Conservation (phyloP, 2,888 invertebrate genomes). For the Melinaea marsaeus region DNA sequence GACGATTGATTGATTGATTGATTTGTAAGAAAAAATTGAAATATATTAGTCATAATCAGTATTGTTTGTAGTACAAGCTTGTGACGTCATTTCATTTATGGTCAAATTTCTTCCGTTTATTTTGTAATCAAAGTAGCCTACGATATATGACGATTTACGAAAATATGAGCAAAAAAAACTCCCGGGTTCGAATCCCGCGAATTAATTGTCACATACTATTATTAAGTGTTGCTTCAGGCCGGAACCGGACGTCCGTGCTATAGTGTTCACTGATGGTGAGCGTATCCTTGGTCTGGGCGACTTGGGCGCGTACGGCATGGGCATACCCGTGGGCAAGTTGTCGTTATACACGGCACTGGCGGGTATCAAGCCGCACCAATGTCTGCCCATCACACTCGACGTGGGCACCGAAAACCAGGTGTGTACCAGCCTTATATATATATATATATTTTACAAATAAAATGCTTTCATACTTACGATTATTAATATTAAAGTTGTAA, state of each 20-base stretch:
- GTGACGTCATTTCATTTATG: no score
- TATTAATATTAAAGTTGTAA: no score
- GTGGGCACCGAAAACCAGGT: constrained; percentile 96
- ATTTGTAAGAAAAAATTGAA: no score
- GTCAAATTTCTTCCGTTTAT: no score
- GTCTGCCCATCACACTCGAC: constrained; percentile 95
- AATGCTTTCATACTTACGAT: no score
- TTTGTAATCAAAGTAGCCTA: no score
- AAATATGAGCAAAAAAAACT: no score
- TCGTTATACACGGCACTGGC: constrained; percentile 97
- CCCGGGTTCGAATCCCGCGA: not conserved
- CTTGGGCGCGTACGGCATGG: constrained; percentile 98
- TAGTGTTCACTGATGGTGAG: constrained; percentile 98
- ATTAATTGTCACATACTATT: not conserved
- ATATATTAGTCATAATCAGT: no score
- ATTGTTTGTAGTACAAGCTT: no score
- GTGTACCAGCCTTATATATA: not conserved
- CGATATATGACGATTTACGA: no score
- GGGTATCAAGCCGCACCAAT: constrained; percentile 97
- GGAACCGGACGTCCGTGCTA: constrained; percentile 89
- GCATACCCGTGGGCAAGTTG: constrained; percentile 98
- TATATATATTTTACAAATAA: no score
- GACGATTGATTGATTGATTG: no score
- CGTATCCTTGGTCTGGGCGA: constrained; percentile 98
- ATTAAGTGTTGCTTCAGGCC: constrained; percentile 77